Conservation (phyloP, 2,797 vertebrate genomes). For the Rhynchonycteris naso region DNA sequence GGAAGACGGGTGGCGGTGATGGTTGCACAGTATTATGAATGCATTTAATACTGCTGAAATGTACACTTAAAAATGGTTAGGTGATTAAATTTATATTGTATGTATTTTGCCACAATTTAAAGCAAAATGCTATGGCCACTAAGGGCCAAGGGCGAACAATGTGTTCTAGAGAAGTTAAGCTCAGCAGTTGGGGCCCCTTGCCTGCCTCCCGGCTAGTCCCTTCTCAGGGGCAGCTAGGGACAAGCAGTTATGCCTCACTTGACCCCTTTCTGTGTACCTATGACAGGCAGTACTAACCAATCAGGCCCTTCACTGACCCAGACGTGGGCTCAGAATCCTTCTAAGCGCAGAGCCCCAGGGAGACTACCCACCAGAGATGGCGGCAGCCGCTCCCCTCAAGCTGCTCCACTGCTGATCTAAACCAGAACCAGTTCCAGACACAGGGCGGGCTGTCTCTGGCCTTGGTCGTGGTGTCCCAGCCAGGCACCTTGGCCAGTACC, state of each 20-base stretch:
- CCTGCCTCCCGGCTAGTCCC: neutral
- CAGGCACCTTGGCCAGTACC: neutral
- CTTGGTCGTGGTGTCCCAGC: neutral
- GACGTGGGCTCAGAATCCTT: neutral
- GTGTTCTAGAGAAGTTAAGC: neutral
- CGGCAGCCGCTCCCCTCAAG: accelerated
- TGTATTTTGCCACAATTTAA: neutral
- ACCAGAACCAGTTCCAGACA: neutral
- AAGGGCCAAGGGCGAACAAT: neutral
- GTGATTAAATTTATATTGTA: no score
- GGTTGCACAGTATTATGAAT: no score
- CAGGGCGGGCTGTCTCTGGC: neutral
- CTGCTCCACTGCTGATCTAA: neutral
- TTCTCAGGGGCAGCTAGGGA: accelerated
- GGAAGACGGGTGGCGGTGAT: neutral
- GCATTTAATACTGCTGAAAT: neutral
- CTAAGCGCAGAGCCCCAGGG: neutral
- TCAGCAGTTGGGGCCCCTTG: neutral
- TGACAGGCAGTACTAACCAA: neutral
- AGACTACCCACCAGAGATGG: neutral
- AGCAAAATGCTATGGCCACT: neutral
- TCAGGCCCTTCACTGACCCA: neutral
- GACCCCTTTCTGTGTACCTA: accelerated
- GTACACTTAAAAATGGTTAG: neutral
- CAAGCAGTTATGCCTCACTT: accelerated